Percentiles rank a stretch among this genome's conserved stretches.
Evolutionary conservation across 1,140 invertebrate genomes (phyloP).

Genomic region (Drosophila rufa): DNA sequence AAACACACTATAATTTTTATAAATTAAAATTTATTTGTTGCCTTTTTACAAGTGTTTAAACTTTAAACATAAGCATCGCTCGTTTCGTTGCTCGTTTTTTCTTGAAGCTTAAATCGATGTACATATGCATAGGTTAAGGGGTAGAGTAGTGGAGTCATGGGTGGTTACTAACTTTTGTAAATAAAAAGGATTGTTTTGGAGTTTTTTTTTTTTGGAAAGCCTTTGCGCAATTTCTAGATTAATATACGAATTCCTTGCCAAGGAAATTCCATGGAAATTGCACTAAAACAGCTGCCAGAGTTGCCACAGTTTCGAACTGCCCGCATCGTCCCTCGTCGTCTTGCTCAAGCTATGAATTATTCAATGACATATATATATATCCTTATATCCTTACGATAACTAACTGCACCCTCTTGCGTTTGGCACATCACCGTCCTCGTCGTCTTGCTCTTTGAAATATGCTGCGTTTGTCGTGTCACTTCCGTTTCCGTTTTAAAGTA

Average conservation of each 20-base stretch:
- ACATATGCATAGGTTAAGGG: constrained; percentile 25
- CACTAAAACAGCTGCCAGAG: constrained; percentile 51
- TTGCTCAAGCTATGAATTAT: constrained; percentile 41
- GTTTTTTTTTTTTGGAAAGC: constrained; percentile 9
- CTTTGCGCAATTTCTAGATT: constrained; percentile 33
- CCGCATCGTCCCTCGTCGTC: constrained; percentile 19
- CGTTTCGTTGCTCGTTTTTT: constrained; percentile 26
- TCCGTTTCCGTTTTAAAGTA: constrained; percentile 40
- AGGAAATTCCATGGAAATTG: constrained; percentile 11
- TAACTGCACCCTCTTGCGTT: constrained; percentile 51
- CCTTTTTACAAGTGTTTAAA: constrained; percentile 49
- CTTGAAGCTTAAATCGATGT: constrained; percentile 37
- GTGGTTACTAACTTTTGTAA: constrained; percentile 22
- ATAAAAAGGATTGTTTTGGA: constrained; percentile 5
- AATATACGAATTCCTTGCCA: constrained; percentile 7
- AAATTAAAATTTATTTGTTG: constrained; percentile 51
- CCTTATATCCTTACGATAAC: constrained; percentile 44
- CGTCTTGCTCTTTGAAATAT: constrained; percentile 54
- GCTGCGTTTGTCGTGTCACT: constrained; percentile 40
- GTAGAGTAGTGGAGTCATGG: constrained; percentile 15
- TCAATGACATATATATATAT: constrained; percentile 33
- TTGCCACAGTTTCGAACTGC: constrained; percentile 73
- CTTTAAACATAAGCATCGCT: constrained; percentile 24
- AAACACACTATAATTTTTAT: neutral
- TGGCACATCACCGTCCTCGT: constrained; percentile 41